These are phyloP conservation scores for Typhlomys cinereus DNA, from an alignment of 2,113 vertebrate genomes.

Conservation along the genomic window DNA sequence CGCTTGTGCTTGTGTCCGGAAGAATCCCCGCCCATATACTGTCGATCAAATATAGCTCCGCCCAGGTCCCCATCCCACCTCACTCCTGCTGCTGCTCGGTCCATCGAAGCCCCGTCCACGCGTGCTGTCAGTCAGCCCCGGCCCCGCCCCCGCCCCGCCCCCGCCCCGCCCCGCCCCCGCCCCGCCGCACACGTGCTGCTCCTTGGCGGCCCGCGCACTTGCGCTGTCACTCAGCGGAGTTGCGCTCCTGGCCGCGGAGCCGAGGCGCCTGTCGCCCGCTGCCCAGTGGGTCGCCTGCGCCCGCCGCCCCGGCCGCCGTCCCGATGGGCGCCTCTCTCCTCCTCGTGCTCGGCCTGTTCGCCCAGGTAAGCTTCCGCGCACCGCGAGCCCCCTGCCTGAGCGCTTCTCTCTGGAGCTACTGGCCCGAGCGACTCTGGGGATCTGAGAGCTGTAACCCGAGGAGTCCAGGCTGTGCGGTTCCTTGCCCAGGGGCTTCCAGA, in stretches of 20 bases:
- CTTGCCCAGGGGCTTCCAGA: too few species aligned
- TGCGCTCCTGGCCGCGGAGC: neutral
- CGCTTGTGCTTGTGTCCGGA: too few species aligned
- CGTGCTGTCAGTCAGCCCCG: neutral
- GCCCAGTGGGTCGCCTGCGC: neutral
- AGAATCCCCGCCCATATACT: neutral
- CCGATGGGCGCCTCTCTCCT: conserved; percentile 73
- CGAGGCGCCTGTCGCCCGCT: neutral
- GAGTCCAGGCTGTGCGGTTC: neutral
- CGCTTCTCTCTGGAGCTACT: neutral
- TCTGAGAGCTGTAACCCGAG: neutral
- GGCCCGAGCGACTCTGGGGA: neutral
- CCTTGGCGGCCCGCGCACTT: conserved; percentile 54
- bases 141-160: neutral
- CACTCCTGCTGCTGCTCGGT: too few species aligned
- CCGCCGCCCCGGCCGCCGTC: neutral
- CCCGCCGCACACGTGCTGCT: conserved; percentile 77
- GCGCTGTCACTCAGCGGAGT: conserved; percentile 56
- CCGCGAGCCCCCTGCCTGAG: neutral
- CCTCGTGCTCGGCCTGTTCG: conserved; percentile 78
- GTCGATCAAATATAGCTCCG: too few species aligned
- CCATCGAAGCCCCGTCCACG: too few species aligned
- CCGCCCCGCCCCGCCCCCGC: neutral
- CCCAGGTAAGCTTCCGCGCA: conserved; percentile 80
- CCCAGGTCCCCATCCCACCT: neutral